Conservation (phyloP, 2,888 invertebrate species). For the Macrophya alboannulata region DNA sequence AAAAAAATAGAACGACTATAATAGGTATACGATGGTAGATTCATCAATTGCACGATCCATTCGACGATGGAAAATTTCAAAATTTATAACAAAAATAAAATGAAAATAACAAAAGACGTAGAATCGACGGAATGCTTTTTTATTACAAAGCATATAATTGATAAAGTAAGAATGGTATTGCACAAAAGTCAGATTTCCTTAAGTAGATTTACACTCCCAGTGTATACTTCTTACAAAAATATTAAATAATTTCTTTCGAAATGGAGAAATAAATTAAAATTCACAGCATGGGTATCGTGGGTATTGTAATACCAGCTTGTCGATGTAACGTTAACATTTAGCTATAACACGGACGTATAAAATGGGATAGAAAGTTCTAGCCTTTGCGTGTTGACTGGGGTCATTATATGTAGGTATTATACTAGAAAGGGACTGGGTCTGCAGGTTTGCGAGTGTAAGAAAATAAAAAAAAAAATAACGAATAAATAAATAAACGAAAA, state of each 20-base stretch:
- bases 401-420: not conserved
- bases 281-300: not conserved
- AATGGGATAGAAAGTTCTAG: slow-evolving; percentile 40
- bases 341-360: not conserved
- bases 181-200: too few relatives aligned
- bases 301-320: not conserved
- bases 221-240: too few relatives aligned
- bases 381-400: not conserved
- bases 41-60: not conserved
- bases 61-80: not conserved
- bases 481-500: not conserved
- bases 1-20: not conserved
- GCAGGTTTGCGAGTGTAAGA: not conserved
- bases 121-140: too few relatives aligned
- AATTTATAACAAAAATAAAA: not conserved
- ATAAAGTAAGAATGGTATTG: too few relatives aligned
- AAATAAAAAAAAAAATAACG: not conserved
- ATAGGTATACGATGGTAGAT: not conserved
- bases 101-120: too few relatives aligned
- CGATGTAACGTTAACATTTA: not conserved
- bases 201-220: too few relatives aligned
- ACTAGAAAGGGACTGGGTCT: slow-evolving; percentile 20
- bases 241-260: not conserved
- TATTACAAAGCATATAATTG: too few relatives aligned
- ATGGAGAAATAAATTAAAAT: not conserved